These are phyloP conservation scores for Heliconius charithonia DNA, from an alignment of 2,888 invertebrate genomes.

Conservation along the genomic window DNA sequence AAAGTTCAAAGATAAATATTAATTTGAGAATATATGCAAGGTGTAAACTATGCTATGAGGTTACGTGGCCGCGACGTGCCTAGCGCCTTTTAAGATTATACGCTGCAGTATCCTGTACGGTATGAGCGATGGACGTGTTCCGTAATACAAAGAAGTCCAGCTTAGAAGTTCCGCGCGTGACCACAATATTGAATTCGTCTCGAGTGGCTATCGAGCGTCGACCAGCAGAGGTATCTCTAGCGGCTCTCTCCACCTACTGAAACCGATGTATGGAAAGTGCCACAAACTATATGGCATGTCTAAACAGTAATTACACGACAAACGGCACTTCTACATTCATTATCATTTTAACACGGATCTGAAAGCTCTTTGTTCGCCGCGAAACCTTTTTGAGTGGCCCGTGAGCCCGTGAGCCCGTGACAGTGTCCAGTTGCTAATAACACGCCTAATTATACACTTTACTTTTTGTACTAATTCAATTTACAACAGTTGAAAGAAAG, in stretches of 20 bases:
- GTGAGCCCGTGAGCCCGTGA: conserved; percentile 41
- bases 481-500: conserved; percentile 48
- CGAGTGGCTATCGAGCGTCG: conserved; percentile 29
- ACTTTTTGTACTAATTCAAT: conserved; percentile 56
- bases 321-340: conserved; percentile 51
- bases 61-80: conserved; percentile 59
- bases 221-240: conserved; percentile 25
- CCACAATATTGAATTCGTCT: conserved; percentile 52
- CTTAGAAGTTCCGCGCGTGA: conserved; percentile 65
- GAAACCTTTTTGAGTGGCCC: conserved; percentile 53
- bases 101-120: conserved; percentile 70
- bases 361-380: conserved; percentile 57
- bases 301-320: conserved; percentile 50
- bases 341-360: conserved; percentile 66
- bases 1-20: not conserved
- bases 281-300: conserved; percentile 51
- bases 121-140: conserved; percentile 52
- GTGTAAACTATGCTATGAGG: conserved; percentile 64
- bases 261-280: conserved; percentile 46
- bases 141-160: conserved; percentile 68
- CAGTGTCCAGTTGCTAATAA: conserved; percentile 54
- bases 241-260: conserved; percentile 28
- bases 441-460: conserved; percentile 53
- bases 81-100: conserved; percentile 65
- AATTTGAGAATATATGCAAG: conserved; percentile 12